A percentile compares a stretch with the other conserved stretches of the same genome.
Conservation (phyloP, 2,113 vertebrate genomes). For the Octodon degus region DNA sequence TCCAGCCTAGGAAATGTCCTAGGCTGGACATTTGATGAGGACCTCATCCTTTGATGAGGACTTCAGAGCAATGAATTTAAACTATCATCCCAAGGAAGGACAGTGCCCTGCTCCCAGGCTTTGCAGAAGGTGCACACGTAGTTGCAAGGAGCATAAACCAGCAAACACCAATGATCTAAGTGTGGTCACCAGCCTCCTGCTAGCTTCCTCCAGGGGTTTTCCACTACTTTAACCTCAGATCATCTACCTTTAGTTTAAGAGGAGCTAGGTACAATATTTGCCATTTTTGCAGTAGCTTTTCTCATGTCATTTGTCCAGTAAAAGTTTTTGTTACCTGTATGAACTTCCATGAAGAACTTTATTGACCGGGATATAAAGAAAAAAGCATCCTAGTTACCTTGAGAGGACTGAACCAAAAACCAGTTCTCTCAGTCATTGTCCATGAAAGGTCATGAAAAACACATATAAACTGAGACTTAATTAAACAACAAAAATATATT, state of each 20-base stretch:
- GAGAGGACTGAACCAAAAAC: not conserved
- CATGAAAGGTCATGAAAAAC: not conserved
- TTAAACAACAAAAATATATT: not conserved
- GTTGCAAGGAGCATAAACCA: not conserved
- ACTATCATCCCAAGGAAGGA: not conserved
- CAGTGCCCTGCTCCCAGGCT: too few relatives aligned
- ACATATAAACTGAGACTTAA: not conserved
- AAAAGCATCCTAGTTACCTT: not conserved
- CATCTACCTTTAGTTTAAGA: not conserved
- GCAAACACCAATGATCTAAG: not conserved
- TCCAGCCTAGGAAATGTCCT: not conserved
- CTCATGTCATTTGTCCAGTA: not conserved
- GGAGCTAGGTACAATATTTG: not conserved
- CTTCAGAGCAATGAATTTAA: not conserved
- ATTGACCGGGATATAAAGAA: not conserved
- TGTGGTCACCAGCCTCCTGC: not conserved
- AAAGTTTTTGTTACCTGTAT: not conserved
- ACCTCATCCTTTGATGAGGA: not conserved
- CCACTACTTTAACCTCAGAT: not conserved
- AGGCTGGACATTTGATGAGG: too few relatives aligned
- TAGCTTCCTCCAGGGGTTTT: not conserved
- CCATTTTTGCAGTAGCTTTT: not conserved
- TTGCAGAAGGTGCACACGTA: not conserved
- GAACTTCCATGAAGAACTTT: not conserved
- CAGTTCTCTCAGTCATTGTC: not conserved